Evolutionary conservation across 2,113 vertebrate genomes (phyloP), one percentile per base, ranked within the genome.

Genomic region (Arothron firmamentum): DNA sequence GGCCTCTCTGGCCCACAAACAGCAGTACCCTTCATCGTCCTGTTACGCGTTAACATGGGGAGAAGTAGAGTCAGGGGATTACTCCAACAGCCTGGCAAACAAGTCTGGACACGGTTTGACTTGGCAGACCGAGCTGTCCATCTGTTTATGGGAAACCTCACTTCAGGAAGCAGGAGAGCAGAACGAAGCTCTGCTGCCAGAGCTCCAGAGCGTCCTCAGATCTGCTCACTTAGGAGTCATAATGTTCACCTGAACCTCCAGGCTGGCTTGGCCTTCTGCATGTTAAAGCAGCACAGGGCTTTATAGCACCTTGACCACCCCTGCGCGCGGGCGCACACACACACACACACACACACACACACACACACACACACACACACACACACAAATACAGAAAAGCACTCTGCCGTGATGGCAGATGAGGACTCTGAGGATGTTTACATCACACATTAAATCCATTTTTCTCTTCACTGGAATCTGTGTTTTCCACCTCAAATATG

Each of bases 41-140:
- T 81, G 79, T 79, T 77, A 80, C 70, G 75, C 75, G 14, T 53
- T 73, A 67, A 72, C 59, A 49, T 79, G 86, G 88, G 88, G 90
- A 38, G 34, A 38, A 38, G 6, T 38, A 85, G 87, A 90, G 88
- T 84, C 72, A 70, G 70, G 77, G 87, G 88, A 91, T 90, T 88
- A 88, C 84, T 88, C 89, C 87, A 77, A 82, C 87, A 89, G 80
- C 86, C 88, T 87, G 73, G 25, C 84, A 88, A 87, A 89, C 86
- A 87, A 87, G 87, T 85, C 85, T 85, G 88, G 82, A 88, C 87
- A 85, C 66, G 84, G 74, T 79, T 85, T 80, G 70, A 65, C 73
- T 90, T 91, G 90, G 90, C 91, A 89, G 70, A 20, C 61, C 34
- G 2, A 69, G 46, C 75, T 52, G 82, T 86, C 90, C 90, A 92